Conservation (phyloP, 1,140 invertebrate species). For the Caligus rogercresseyi region DNA sequence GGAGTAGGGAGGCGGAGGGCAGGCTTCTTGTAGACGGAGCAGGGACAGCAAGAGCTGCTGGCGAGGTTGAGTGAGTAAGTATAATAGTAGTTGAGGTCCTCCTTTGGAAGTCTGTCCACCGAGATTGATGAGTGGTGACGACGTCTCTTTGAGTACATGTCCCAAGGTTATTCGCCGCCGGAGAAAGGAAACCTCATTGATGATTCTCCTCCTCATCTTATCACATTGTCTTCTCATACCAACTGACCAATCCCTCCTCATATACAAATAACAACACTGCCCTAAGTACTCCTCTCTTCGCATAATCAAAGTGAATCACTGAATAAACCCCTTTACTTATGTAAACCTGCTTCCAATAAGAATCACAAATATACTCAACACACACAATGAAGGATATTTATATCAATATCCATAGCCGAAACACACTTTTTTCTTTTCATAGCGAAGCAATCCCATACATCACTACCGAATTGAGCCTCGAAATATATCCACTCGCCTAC, state of each 20-base stretch:
- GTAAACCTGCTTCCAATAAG: too few relatives aligned
- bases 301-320: neutral
- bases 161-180: neutral
- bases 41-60: neutral
- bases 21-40: neutral
- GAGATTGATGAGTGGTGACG: neutral
- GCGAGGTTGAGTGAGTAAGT: too few relatives aligned
- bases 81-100: neutral
- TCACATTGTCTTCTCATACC: neutral
- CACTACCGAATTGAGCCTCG: too few relatives aligned
- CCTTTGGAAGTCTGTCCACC: neutral
- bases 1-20: neutral
- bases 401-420: too few relatives aligned
- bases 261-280: neutral
- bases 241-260: neutral
- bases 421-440: too few relatives aligned
- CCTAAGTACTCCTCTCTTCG: neutral
- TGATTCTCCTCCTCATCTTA: neutral
- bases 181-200: neutral
- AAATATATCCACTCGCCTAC: too few relatives aligned
- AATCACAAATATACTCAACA: too few relatives aligned
- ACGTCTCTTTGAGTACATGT: neutral
- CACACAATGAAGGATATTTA: too few relatives aligned
- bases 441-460: too few relatives aligned
- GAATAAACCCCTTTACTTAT: neutral